Base-by-base conservation (phyloP, 2,888 invertebrate genomes). In the Notodonta ziczac region DNA sequence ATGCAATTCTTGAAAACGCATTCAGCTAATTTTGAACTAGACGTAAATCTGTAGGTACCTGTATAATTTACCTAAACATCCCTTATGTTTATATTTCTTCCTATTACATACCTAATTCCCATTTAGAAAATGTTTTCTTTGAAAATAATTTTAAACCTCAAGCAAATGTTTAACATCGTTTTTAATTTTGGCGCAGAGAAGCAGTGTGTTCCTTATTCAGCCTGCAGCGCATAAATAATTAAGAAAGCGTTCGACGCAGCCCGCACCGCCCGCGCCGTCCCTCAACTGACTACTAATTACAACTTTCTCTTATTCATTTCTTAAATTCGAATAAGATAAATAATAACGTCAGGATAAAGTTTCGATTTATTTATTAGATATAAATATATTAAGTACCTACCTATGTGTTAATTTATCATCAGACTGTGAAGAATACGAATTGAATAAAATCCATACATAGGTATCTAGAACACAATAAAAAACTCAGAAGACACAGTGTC, bases 141-240 rank as follows among this genome's bases (percentile, higher is more conserved):
- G 5, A 46, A 46, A 46, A 0, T n/a, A 42, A 46, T n/a, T 5
- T 2, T n/a, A n/a, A 5, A 46, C 46, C n/a, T n/a, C 13, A 10
- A 13, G n/a, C 46, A 46, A 46, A 13, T n/a, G 46, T 76, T 70
- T 62, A 57, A 58, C 71, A 69, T 76, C 77, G 74, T 64, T 78
- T 80, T 82, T 81, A 80, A 82, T 80, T 86, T 87, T 88, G 81
- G 80, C 85, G 84, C 86, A 87, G 78, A 78, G 82, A 80, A 79
- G 78, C 78, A 76, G 80, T 80, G 78, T 83, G 84, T 86, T 89
- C 80, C 82, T 85, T 85, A 86, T 85, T 86, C 86, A 84, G 87
- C 80, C 86, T 89, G 88, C 87, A 88, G 87, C 82, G 86, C 83
- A 87, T 89, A 88, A 88, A 89, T 88, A 89, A 90, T 90, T 90